These are phyloP conservation scores for Thalassoma bifasciatum DNA, from an alignment of 2,113 vertebrate genomes.

Conservation along the genomic window DNA sequence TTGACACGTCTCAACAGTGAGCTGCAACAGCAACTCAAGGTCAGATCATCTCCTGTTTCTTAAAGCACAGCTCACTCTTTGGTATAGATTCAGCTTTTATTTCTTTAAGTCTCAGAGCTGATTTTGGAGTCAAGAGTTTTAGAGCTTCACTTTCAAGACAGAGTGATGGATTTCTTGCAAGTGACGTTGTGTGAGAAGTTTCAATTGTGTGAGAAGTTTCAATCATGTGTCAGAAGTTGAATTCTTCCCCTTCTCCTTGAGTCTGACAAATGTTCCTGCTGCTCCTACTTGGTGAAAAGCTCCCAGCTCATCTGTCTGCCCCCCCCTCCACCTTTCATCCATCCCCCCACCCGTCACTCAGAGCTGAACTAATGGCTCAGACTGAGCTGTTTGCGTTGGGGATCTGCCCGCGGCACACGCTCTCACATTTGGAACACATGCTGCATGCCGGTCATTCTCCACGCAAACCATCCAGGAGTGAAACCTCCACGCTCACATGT, in stretches of 20 bases:
- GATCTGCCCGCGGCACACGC: conserved; percentile 54
- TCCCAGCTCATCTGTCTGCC: conserved; percentile 36
- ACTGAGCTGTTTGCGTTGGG: conserved; percentile 61
- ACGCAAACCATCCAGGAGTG: conserved; percentile 43
- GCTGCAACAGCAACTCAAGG: conserved; percentile 98
- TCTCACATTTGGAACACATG: conserved; percentile 61
- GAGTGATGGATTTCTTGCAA: not conserved
- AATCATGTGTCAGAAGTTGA: conserved; percentile 10
- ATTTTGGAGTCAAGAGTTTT: not conserved
- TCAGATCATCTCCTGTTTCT: conserved; percentile 65
- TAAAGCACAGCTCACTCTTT: not conserved
- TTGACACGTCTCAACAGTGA: conserved; percentile 95
- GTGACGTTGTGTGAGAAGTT: conserved; percentile 6
- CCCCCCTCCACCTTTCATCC: not conserved
- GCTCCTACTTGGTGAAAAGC: conserved; percentile 43
- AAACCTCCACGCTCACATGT: conserved; percentile 42
- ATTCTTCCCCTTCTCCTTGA: conserved; percentile 24
- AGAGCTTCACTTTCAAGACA: not conserved
- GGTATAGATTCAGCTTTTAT: not conserved
- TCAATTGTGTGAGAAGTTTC: conserved; percentile 2
- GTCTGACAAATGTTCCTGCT: conserved; percentile 27
- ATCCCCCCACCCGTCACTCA: conserved; percentile 33
- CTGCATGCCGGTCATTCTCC: conserved; percentile 70
- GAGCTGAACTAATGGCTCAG: conserved; percentile 57
- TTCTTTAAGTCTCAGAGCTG: too few species aligned